Evolutionary conservation across 1,140 invertebrate genomes (phyloP).

Genomic region (Zaprionus inermis): DNA sequence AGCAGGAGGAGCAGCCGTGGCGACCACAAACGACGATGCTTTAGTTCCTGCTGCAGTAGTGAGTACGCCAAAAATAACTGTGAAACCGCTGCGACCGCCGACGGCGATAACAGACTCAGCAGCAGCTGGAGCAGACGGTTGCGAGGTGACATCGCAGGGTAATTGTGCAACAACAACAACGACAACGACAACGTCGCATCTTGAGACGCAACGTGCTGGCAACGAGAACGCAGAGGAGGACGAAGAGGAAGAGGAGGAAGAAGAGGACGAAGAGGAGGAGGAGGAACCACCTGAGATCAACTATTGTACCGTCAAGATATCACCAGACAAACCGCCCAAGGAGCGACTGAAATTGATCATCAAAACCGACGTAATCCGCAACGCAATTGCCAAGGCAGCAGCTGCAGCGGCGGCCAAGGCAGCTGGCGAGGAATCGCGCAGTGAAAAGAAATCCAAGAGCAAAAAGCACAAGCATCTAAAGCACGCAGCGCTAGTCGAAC

Average conservation of each 20-base stretch:
- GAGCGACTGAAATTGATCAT: conserved; percentile 81
- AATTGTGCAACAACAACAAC: conserved; percentile 1
- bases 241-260: conserved; percentile 64
- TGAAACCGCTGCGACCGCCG: conserved; percentile 71
- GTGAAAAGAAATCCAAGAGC: conserved; percentile 81
- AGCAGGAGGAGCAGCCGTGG: conserved; percentile 25
- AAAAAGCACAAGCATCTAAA: conserved; percentile 82
- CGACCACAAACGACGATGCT: conserved; percentile 14
- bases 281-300: conserved; percentile 84
- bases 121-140: background rate
- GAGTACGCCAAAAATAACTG: conserved; percentile 78
- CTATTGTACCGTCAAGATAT: conserved; percentile 84
- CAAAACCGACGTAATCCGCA: conserved; percentile 81
- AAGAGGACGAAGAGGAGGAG: conserved; percentile 71
- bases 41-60: conserved; percentile 46
- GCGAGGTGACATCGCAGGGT: background rate
- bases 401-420: conserved; percentile 62
- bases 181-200: background rate
- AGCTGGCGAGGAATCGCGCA: conserved; percentile 57
- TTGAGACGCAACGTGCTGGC: conserved; percentile 2
- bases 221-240: background rate
- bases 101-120: background rate
- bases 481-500: conserved; percentile 61
- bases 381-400: conserved; percentile 79
- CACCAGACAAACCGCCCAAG: conserved; percentile 85